These are phyloP conservation scores for Liposcelis brunnea DNA, from an alignment of 2,888 invertebrate species.

Conservation along the genomic window DNA sequence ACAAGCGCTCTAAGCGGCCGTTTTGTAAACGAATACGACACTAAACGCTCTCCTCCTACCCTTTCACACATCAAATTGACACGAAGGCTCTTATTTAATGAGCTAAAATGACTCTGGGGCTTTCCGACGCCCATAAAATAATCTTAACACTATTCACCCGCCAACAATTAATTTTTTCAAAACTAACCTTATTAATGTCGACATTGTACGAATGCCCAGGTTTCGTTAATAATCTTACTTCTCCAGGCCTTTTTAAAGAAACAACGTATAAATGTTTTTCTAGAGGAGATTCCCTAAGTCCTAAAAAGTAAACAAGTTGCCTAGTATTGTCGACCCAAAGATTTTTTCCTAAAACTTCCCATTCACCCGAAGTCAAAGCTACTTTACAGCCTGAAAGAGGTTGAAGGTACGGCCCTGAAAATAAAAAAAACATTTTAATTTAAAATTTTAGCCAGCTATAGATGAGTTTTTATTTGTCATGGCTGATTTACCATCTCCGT, in stretches of 20 bases:
- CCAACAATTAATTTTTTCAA: too few relatives aligned
- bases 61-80: too few relatives aligned
- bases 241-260: slow-evolving; percentile 49
- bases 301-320: slow-evolving; percentile 78
- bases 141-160: too few relatives aligned
- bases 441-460: too few relatives aligned
- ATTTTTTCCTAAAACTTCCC: slow-evolving; percentile 75
- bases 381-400: slow-evolving; percentile 30
- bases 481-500: too few relatives aligned
- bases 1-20: too few relatives aligned
- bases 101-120: too few relatives aligned
- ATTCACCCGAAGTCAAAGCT: slow-evolving; percentile 74
- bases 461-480: too few relatives aligned
- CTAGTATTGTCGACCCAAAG: slow-evolving; percentile 72
- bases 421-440: slow-evolving; percentile 5
- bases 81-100: too few relatives aligned
- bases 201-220: slow-evolving; percentile 74
- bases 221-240: slow-evolving; percentile 57
- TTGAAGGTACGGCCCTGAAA: slow-evolving; percentile 1
- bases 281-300: slow-evolving; percentile 73
- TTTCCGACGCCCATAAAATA: too few relatives aligned
- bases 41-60: too few relatives aligned
- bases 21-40: too few relatives aligned
- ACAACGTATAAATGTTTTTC: slow-evolving; percentile 87
- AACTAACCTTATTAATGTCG: slow-evolving; percentile 53